Base-by-base conservation (phyloP, 2,888 invertebrate genomes). In the Thysanoteuthis rhombus region DNA sequence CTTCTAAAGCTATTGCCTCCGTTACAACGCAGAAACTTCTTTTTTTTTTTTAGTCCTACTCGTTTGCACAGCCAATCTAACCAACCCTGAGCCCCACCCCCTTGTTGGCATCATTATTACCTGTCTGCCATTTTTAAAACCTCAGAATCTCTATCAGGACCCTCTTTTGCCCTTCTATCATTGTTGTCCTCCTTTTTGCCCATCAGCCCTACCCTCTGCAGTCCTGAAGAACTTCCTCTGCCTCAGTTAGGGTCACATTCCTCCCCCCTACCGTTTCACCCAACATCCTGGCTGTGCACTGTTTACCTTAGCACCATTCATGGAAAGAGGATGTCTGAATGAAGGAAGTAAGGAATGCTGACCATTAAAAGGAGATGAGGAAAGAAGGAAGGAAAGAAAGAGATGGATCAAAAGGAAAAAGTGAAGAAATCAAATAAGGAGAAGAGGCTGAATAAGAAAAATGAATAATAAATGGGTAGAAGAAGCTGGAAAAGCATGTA, bases 401-500 rank as follows among this genome's bases (percentile, higher is more conserved):
- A 75, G 58, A 25, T 25, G 58, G 52, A 52, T n/a, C n/a, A 22
- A 22, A 52, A 3, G 32, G 6, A 12, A 6, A n/a, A n/a, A n/a
- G 75, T 2, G 1, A n/a, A 75, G 32, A 8, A 8, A 12, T 6
- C 4, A 22, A 22, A 47, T 32, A n/a, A 75, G 58, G 10, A 19
- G 1, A 19, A 32, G 1, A 4, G 10, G n/a, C 4, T 0, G 8
- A n/a, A 10, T 16, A 10, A n/a, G 12, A n/a, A 12, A 1, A 75
- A n/a, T 5, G 10, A n/a, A 4, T 22, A 52, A 52, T 25, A 22
- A 6, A 25, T 12, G 6, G 32, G 32, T 6, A n/a, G n/a, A 10
- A 10, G 12, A n/a, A 32, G 10, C 3, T n/a, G 2, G 8, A n/a
- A 12, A 32, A n/a, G 6, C 10, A n/a, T 4, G 4, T 58, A 10